Evolutionary conservation across 2,113 vertebrate genomes (phyloP).

Genomic region (Pseudorasbora parva): DNA sequence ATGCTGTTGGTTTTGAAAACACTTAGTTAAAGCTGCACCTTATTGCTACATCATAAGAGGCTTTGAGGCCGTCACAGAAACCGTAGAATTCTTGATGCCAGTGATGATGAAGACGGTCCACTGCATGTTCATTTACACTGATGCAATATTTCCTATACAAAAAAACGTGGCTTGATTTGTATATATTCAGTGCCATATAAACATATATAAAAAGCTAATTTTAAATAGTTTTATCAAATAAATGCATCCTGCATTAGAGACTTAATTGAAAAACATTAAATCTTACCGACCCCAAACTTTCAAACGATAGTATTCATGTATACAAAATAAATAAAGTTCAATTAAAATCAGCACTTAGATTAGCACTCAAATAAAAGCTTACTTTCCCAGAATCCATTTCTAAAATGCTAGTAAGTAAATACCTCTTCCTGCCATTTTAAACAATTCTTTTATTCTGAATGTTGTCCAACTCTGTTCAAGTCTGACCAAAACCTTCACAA

Average conservation of each 20-base stretch:
- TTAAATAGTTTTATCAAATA: too few species aligned
- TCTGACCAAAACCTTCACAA: background rate
- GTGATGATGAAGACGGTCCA: background rate
- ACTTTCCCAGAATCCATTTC: too few species aligned
- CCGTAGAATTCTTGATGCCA: slow-evolving; percentile 22
- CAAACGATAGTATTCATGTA: too few species aligned
- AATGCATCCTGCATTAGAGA: too few species aligned
- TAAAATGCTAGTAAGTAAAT: background rate
- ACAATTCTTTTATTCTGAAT: background rate
- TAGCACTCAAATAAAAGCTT: too few species aligned
- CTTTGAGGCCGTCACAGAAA: slow-evolving; percentile 48
- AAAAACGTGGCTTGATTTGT: background rate
- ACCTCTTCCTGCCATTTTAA: background rate
- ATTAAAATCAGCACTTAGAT: too few species aligned
- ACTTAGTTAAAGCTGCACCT: slow-evolving; percentile 65
- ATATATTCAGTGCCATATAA: too few species aligned
- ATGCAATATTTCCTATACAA: background rate
- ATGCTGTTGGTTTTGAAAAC: slow-evolving; percentile 57
- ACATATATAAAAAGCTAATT: too few species aligned
- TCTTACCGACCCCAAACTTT: too few species aligned
- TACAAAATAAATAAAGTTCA: too few species aligned
- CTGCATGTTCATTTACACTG: background rate
- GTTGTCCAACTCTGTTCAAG: background rate
- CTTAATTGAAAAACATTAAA: too few species aligned
- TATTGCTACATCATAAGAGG: slow-evolving; percentile 62